Evolutionary conservation across 2,797 vertebrate genomes (phyloP).

Genomic region (Amblyraja radiata): DNA sequence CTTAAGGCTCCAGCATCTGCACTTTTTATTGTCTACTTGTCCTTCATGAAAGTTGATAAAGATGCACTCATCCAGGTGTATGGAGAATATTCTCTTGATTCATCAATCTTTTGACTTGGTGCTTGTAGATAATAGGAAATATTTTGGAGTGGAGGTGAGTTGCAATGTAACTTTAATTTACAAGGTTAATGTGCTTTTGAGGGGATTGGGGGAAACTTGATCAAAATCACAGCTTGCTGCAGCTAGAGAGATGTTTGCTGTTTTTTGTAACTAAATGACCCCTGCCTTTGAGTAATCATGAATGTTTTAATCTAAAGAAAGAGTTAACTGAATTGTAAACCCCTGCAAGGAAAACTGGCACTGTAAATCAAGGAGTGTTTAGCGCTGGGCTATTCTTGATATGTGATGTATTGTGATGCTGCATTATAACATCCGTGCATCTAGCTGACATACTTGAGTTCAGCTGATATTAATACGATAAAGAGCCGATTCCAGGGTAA

Average conservation of each 20-base stretch:
- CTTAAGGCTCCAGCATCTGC: too few species aligned
- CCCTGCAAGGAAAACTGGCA: neutral
- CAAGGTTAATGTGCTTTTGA: neutral
- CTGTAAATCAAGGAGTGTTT: neutral
- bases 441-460: neutral
- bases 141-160: too few species aligned
- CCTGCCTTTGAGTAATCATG: neutral
- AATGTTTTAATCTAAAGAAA: neutral
- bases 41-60: too few species aligned
- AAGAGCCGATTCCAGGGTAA: neutral
- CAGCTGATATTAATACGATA: neutral
- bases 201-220: neutral
- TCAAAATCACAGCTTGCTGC: neutral
- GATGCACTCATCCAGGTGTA: too few species aligned
- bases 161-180: too few species aligned
- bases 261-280: neutral
- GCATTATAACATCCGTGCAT: neutral
- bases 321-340: neutral
- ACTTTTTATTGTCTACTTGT: too few species aligned
- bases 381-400: neutral
- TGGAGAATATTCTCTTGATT: too few species aligned
- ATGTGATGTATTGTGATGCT: neutral
- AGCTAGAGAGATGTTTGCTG: neutral
- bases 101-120: too few species aligned
- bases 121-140: too few species aligned